These are phyloP conservation scores for Scarus forsteni DNA, from an alignment of 2,797 vertebrate species.

Conservation along the genomic window DNA sequence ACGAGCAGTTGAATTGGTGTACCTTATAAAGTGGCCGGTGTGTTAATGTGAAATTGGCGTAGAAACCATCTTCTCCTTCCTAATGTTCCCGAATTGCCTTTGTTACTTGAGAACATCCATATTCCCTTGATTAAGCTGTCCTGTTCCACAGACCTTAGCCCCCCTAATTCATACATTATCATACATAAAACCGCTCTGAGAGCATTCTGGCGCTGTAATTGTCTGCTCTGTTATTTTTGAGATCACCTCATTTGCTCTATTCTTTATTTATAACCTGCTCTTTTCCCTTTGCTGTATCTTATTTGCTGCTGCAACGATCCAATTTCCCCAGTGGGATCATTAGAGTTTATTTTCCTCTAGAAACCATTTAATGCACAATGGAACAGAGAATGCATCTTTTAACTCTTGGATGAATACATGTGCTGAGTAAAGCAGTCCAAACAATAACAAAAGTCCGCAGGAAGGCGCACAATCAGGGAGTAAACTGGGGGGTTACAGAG, in stretches of 20 bases:
- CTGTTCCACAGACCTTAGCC: background rate
- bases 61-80: background rate
- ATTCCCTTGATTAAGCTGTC: background rate
- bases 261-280: constrained; percentile 52
- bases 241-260: constrained; percentile 33
- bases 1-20: too few species aligned
- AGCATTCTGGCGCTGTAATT: constrained; percentile 12
- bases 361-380: constrained; percentile 66
- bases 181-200: constrained; percentile 4
- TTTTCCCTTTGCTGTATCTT: constrained; percentile 50
- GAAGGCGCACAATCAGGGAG: too few species aligned
- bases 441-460: background rate
- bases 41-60: too few species aligned
- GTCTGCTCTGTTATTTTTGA: constrained; percentile 30
- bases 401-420: constrained; percentile 28
- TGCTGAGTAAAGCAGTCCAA: constrained; percentile 6
- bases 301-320: constrained; percentile 53
- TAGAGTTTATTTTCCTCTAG: constrained; percentile 56
- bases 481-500: background rate
- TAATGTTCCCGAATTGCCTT: background rate
- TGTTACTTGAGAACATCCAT: background rate
- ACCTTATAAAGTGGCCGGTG: too few species aligned
- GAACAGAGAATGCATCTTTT: constrained; percentile 56
- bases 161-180: background rate
- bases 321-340: constrained; percentile 56